Evolutionary conservation across 2,888 invertebrate genomes (phyloP), one percentile per base, ranked within the genome.

Genomic region (Pterobdella sp.): DNA sequence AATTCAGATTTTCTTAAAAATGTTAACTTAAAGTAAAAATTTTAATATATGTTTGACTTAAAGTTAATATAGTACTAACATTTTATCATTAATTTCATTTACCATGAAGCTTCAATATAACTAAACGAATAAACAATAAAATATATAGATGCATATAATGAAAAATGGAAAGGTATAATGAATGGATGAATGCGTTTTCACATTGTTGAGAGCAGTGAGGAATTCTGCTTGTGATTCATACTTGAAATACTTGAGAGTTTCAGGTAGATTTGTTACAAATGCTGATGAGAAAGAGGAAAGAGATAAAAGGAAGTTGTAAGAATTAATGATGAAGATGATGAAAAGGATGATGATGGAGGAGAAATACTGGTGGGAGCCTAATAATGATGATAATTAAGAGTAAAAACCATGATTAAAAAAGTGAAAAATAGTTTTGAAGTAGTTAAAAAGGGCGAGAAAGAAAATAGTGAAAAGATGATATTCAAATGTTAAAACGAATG

Each of bases 221-320:
- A 56, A 56, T 56, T 56, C n/a, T 56, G 60, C 60, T 56, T 56
- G 60, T 56, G 60, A 56, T 56, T 56, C 60, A 56, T 56, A 7
- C 4, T n/a, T 56, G 60, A 3, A 14, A 4, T 56, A n/a, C 18
- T 42, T 7, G 10, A 14, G 22, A 14, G 49, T 14, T 42, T 42
- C 10, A 14, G 49, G 22, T 42, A 42, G 49, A 14, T 7, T 26
- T 14, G 60, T 26, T 14, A 26, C 18, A 18, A 26, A 56, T 14
- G 60, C 4, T 56, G 60, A 56, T 4, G 60, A 56, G n/a, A 26
- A 56, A 18, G 60, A 56, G 4, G 60, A 56, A 18, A 22, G 26
- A 18, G 60, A 56, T 56, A 26, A 56, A 26, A 56, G n/a, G 60
- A 56, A 18, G 60, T 26, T 14, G 60, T 26, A 56, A 26, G n/a